phyloP scores from a whole-genome alignment of 1,140 invertebrate genomes.

The Drosophila pseudoobscura region DNA sequence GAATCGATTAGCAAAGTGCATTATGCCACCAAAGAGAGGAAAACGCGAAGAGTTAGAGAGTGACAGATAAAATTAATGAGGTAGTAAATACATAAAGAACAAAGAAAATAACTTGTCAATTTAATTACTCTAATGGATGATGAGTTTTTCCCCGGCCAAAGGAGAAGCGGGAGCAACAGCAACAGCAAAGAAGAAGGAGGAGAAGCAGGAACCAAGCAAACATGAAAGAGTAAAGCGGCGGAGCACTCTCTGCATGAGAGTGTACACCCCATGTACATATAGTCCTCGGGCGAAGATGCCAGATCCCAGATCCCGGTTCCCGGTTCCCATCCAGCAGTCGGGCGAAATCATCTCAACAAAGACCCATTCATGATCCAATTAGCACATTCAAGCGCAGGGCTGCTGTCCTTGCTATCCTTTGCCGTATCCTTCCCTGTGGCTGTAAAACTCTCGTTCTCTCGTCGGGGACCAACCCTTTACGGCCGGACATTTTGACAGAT shows the following conservation, averaged over 20 bases:
- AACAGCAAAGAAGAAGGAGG: background rate
- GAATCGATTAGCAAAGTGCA: conserved; percentile 6
- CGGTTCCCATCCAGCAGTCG: background rate
- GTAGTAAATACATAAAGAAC: background rate
- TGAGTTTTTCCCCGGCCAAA: background rate
- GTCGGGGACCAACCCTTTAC: too few relatives aligned
- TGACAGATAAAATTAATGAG: conserved; percentile 7
- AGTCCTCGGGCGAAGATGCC: background rate
- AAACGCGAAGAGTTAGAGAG: background rate
- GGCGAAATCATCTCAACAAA: conserved; percentile 19
- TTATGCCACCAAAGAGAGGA: background rate
- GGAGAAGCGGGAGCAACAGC: background rate
- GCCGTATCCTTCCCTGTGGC: conserved; percentile 12
- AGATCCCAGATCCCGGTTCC: background rate
- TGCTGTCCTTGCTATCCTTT: background rate
- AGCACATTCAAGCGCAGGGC: conserved; percentile 25
- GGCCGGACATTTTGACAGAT: conserved; percentile 43
- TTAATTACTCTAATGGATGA: conserved; percentile 3
- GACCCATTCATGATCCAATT: conserved; percentile 40
- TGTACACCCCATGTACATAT: background rate
- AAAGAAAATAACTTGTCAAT: conserved; percentile 13
- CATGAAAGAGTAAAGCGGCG: too few relatives aligned
- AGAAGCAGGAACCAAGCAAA: background rate
- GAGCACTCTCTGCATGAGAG: too few relatives aligned
- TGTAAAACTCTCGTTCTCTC: conserved; percentile 5